These are phyloP conservation scores for Hormaphis cornu DNA, from an alignment of 1,140 invertebrate genomes.

Conservation along the genomic window DNA sequence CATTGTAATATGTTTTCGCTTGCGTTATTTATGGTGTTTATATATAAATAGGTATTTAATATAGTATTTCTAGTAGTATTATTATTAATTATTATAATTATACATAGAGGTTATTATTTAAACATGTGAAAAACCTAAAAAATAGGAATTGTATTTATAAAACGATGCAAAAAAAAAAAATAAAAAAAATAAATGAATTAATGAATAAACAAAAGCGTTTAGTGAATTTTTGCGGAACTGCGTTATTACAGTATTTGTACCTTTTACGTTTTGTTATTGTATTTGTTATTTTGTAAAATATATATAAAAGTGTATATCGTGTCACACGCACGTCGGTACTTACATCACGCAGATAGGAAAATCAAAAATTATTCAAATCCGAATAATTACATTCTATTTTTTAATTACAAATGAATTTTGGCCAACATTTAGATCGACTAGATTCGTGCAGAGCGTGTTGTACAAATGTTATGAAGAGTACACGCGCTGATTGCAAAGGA, in stretches of 20 bases:
- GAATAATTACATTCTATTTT: too few species aligned
- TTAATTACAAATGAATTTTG: too few species aligned
- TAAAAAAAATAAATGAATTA: neutral
- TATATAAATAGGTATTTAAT: constrained; percentile 25
- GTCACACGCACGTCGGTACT: too few species aligned
- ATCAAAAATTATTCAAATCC: too few species aligned
- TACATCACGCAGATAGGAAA: too few species aligned
- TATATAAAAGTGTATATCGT: too few species aligned
- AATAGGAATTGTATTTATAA: constrained; percentile 30
- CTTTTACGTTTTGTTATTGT: too few species aligned
- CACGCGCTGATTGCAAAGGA: too few species aligned
- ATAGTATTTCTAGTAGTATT: constrained; percentile 2
- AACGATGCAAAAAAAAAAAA: constrained; percentile 10
- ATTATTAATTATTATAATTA: constrained; percentile 19
- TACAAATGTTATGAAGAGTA: too few species aligned
- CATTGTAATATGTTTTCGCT: constrained; percentile 30
- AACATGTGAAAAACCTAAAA: constrained; percentile 18
- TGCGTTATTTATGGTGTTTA: constrained; percentile 31
- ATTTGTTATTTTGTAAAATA: too few species aligned
- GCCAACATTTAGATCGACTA: too few species aligned
- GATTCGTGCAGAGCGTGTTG: too few species aligned
- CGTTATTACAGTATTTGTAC: neutral
- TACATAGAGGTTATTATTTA: constrained; percentile 24
- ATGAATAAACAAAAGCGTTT: constrained; percentile 29
- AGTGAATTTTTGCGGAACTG: constrained; percentile 24